Conservation (phyloP, 2,888 invertebrate species). For the Entomobrya proxima region DNA sequence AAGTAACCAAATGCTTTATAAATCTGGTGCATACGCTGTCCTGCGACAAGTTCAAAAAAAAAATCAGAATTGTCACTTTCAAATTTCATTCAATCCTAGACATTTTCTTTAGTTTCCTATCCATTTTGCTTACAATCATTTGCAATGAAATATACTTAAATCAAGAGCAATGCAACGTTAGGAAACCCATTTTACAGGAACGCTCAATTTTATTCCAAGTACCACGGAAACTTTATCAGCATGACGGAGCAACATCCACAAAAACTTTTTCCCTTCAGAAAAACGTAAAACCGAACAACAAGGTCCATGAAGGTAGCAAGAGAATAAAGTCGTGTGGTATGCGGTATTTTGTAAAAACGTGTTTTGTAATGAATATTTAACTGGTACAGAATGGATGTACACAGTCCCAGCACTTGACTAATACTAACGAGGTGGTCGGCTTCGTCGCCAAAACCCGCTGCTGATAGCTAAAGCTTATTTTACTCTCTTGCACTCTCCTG, state of each 20-base stretch:
- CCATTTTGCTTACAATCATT: neutral
- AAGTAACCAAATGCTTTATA: no score
- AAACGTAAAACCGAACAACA: constrained; percentile 44
- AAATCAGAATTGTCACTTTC: neutral
- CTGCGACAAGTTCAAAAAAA: no score
- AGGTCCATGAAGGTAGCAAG: constrained; percentile 44
- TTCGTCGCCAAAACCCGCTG: constrained; percentile 69
- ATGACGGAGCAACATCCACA: neutral
- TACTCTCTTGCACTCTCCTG: constrained; percentile 44
- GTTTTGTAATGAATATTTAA: constrained; percentile 69
- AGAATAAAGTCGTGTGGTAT: constrained; percentile 54
- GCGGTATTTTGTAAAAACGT: constrained; percentile 69
- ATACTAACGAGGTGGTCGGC: constrained; percentile 74
- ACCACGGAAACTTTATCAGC: neutral
- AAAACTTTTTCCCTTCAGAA: constrained; percentile 19
- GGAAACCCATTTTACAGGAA: neutral
- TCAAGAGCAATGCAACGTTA: neutral
- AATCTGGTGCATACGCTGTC: no score
- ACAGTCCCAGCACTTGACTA: constrained; percentile 72
- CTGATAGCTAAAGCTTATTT: constrained; percentile 66
- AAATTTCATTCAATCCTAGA: neutral
- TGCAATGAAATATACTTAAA: neutral
- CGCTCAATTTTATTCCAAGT: neutral
- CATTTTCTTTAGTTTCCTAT: neutral
- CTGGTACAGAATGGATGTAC: constrained; percentile 69